Conservation (phyloP, 2,888 invertebrate species). For the Caprella mutica region DNA sequence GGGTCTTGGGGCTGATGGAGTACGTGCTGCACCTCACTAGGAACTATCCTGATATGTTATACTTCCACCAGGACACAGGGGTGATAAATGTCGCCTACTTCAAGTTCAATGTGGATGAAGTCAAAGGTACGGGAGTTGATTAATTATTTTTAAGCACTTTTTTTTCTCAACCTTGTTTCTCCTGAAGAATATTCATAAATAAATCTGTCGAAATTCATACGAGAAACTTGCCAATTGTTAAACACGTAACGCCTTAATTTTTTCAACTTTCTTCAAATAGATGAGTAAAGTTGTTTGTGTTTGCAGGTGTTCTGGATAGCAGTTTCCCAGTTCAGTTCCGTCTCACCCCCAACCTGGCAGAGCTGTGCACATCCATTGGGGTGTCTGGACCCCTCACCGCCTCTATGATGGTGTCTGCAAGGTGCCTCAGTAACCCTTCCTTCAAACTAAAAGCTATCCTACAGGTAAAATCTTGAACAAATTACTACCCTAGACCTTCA, state of each 20-base stretch:
- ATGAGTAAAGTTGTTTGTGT: too few relatives aligned
- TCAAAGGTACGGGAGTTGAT: slow-evolving; percentile 52
- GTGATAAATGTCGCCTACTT: slow-evolving; percentile 88
- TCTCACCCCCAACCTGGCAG: slow-evolving; percentile 85
- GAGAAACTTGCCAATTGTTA: slow-evolving; percentile 8
- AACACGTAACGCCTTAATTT: too few relatives aligned
- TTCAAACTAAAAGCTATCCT: slow-evolving; percentile 83
- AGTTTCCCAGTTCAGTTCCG: slow-evolving; percentile 91
- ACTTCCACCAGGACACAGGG: slow-evolving; percentile 92
- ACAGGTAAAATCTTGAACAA: too few relatives aligned
- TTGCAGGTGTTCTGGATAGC: slow-evolving; percentile 69
- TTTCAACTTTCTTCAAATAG: too few relatives aligned
- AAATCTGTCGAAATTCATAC: not conserved
- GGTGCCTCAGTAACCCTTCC: slow-evolving; percentile 85
- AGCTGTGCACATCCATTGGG: slow-evolving; percentile 76
- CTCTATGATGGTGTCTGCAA: slow-evolving; percentile 78
- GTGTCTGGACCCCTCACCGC: slow-evolving; percentile 78
- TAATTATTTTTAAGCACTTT: slow-evolving; percentile 13
- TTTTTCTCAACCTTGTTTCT: not conserved
- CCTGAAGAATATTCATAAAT: not conserved
- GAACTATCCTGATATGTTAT: slow-evolving; percentile 94
- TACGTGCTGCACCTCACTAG: slow-evolving; percentile 85
- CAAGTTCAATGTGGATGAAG: slow-evolving; percentile 90
- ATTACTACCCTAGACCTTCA: too few relatives aligned
- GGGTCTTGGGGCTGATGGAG: slow-evolving; percentile 80